phyloP scores from a whole-genome alignment of 1,140 invertebrate genomes.

The Argopecten irradians region DNA sequence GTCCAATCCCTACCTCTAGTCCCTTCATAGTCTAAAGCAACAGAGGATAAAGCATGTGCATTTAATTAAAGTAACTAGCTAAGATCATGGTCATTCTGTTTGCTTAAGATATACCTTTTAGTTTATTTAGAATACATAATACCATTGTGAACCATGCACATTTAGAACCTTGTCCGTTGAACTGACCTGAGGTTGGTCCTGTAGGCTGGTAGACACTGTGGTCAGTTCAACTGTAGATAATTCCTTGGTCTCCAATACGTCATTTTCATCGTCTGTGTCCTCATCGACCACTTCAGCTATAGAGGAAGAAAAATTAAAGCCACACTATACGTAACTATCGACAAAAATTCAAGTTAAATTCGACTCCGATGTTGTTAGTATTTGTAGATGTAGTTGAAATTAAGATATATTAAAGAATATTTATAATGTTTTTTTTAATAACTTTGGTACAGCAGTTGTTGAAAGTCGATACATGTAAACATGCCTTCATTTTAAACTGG shows the following conservation, averaged over 20 bases:
- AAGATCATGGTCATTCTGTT: not conserved
- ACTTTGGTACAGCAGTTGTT: too few relatives aligned
- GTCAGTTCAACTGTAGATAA: slow-evolving; percentile 61
- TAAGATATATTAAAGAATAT: too few relatives aligned
- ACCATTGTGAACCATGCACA: not conserved
- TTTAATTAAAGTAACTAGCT: not conserved
- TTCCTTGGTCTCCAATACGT: slow-evolving; percentile 28
- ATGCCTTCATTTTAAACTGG: too few relatives aligned
- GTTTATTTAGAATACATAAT: not conserved
- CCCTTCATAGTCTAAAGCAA: slow-evolving; percentile 45
- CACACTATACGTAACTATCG: too few relatives aligned
- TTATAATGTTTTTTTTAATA: too few relatives aligned
- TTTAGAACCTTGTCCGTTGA: not conserved
- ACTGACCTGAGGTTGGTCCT: slow-evolving; percentile 44
- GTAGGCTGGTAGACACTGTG: slow-evolving; percentile 51
- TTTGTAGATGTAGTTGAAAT: too few relatives aligned
- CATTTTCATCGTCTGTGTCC: slow-evolving; percentile 29
- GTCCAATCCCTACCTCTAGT: slow-evolving; percentile 58
- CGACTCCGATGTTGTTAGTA: too few relatives aligned
- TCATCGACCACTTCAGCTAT: slow-evolving; percentile 51
- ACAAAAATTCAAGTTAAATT: too few relatives aligned
- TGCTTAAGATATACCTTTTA: not conserved
- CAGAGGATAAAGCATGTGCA: not conserved
- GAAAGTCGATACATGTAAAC: too few relatives aligned
- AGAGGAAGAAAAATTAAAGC: too few relatives aligned